Evolutionary conservation across 2,888 invertebrate species (phyloP), one percentile per base, ranked within the genome.

Genomic region (Clusia tigrina): DNA sequence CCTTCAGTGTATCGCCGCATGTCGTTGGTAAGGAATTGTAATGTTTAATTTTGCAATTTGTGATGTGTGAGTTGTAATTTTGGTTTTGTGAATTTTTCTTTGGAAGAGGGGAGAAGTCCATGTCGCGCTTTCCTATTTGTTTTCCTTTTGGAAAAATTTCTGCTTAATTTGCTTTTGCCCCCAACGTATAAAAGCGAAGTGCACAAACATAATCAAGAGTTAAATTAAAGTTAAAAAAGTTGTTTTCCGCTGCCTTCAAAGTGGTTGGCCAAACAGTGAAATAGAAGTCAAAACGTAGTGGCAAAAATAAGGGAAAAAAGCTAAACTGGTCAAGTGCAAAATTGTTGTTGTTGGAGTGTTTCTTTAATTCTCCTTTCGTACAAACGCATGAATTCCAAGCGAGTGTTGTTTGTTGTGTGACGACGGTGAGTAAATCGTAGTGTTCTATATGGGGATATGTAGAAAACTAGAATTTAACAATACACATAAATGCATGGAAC

Each of bases 271-370:
- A 48, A 18, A 17, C 26, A 26, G 22, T 37, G 54, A 54, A 53
- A 9, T 58, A 32, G 23, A 51, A 32, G 52, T 54, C 37, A 58
- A 51, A 58, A 58, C 17, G 53, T n/a, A 56, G 42, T 32, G 20
- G 37, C 32, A n/a, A 48, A 48, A 48, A 48, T 18, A 12, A 6
- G 48, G 48, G 20, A 22, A 2, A 59, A 25, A 32, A 26, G 24
- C 15, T 17, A 54, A 67, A 63, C 53, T 67, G 66, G 64, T 69
- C 64, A 69, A 69, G 67, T 69, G 64, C 62, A 66, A 65, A 60
- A 53, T 56, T 61, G 59, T 68, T 65, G 59, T 62, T 56, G 59
- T 58, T 48, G 20, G 48, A 15, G 18, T 5, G 48, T 48, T 18
- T 22, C 20, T 18, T 15, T 15, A 42, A 6, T 15, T 20, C 18